A percentile compares a stretch with the other conserved stretches of the same genome.
These are phyloP conservation scores for Pangasius sanitwongsei DNA, from an alignment of 2,797 vertebrate species.

Conservation along the genomic window DNA sequence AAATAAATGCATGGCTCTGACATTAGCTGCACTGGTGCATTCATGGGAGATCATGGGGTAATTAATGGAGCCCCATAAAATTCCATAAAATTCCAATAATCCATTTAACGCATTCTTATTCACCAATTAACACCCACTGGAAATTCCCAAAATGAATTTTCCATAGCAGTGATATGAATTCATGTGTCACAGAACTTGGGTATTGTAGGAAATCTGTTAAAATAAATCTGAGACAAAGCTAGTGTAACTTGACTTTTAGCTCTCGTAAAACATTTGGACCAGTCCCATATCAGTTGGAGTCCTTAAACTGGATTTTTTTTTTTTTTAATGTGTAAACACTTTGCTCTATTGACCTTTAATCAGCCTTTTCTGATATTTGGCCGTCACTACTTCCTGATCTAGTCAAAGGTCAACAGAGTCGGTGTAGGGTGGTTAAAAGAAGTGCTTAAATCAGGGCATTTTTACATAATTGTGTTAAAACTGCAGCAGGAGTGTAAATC, in stretches of 20 bases:
- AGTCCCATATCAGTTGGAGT: not conserved
- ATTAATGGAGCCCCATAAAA: not conserved
- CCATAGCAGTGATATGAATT: not conserved
- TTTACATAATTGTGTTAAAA: slow-evolving; percentile 1
- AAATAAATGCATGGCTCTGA: not conserved
- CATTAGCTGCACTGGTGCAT: not conserved
- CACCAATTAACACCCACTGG: not conserved
- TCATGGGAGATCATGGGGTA: not conserved
- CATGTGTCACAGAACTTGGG: not conserved
- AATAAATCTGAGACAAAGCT: not conserved
- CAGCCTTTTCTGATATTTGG: not conserved
- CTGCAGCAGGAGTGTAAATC: not conserved
- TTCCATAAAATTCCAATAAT: not conserved
- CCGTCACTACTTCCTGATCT: not conserved
- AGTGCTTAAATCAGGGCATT: not conserved
- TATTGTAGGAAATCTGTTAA: not conserved
- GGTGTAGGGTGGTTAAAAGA: not conserved
- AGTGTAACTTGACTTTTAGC: not conserved
- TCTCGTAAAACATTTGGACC: not conserved
- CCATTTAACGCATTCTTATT: not conserved
- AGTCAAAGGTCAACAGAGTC: not conserved
- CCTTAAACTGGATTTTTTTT: not conserved
- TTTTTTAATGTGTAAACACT: not conserved
- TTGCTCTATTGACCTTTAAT: not conserved
- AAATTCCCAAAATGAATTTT: not conserved